Percentiles rank a stretch among this genome's conserved stretches.
phyloP scores from a whole-genome alignment of 2,797 vertebrate species.

The Parambassis ranga region DNA sequence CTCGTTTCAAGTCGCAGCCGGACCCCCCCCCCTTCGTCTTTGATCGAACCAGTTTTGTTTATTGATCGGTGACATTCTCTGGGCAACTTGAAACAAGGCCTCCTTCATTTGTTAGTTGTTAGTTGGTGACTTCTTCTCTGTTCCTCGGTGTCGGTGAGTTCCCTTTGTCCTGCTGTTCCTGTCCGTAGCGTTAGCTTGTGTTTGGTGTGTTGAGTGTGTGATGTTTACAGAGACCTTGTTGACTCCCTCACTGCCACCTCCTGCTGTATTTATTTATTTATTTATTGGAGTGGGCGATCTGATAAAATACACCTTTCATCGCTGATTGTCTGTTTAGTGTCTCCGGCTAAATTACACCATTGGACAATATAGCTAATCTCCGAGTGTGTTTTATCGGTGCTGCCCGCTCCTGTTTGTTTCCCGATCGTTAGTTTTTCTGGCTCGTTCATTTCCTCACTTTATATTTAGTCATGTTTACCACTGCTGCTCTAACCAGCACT shows the following conservation, averaged over 20 bases:
- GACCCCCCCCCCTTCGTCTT: background rate
- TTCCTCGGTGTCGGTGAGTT: background rate
- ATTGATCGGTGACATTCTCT: background rate
- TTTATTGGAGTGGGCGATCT: background rate
- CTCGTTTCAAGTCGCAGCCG: conserved; percentile 47
- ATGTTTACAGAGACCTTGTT: background rate
- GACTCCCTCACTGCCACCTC: background rate
- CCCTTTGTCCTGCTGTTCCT: background rate
- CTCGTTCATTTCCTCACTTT: background rate
- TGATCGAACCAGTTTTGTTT: no score
- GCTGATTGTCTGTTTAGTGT: background rate
- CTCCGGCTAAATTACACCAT: background rate
- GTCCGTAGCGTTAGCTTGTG: background rate
- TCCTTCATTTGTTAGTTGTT: background rate
- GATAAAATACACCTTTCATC: no score
- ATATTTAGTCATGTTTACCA: conserved; percentile 10
- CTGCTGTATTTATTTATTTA: background rate
- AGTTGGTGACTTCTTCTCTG: background rate
- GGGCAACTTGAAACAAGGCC: conserved; percentile 48
- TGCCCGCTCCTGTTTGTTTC: background rate
- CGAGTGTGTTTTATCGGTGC: background rate
- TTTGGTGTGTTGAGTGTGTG: background rate
- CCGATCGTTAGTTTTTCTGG: background rate
- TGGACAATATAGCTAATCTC: background rate
- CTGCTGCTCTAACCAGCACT: conserved; percentile 58